Percentiles rank a stretch among this genome's conserved stretches.
Evolutionary conservation across 2,888 invertebrate species (phyloP).

Genomic region (Caenorhabditis becei): DNA sequence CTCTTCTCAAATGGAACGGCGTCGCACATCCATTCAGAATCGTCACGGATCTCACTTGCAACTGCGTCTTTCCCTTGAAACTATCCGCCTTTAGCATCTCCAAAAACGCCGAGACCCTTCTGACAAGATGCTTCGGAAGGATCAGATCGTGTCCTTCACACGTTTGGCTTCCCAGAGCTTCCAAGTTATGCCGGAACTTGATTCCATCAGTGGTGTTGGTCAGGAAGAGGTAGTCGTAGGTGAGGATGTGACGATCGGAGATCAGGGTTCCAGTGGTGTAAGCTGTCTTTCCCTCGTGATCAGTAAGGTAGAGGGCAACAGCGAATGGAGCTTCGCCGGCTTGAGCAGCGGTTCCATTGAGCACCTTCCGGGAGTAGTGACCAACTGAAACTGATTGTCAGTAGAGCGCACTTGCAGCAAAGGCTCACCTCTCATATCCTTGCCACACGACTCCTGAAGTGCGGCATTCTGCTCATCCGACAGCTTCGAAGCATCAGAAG

Average conservation of each 20-base stretch:
- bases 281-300: background rate
- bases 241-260: constrained; percentile 24
- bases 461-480: background rate
- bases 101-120: constrained; percentile 5
- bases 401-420: background rate
- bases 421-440: constrained; percentile 20
- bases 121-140: background rate
- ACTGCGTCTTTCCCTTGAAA: background rate
- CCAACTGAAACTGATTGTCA: background rate
- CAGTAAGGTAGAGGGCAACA: constrained; percentile 23
- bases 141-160: constrained; percentile 18
- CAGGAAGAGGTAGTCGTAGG: constrained; percentile 30
- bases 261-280: constrained; percentile 36
- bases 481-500: constrained; percentile 1
- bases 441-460: constrained; percentile 25
- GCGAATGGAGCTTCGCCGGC: constrained; percentile 28
- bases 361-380: constrained; percentile 33
- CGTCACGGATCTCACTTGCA: background rate
- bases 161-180: background rate
- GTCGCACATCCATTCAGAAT: constrained; percentile 20
- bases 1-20: background rate
- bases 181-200: constrained; percentile 3
- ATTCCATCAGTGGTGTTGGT: constrained; percentile 21
- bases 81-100: constrained; percentile 6
- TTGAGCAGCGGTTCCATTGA: constrained; percentile 18